Conservation (phyloP, 2,797 vertebrate species). For the Triplophysa yarkandensis region DNA sequence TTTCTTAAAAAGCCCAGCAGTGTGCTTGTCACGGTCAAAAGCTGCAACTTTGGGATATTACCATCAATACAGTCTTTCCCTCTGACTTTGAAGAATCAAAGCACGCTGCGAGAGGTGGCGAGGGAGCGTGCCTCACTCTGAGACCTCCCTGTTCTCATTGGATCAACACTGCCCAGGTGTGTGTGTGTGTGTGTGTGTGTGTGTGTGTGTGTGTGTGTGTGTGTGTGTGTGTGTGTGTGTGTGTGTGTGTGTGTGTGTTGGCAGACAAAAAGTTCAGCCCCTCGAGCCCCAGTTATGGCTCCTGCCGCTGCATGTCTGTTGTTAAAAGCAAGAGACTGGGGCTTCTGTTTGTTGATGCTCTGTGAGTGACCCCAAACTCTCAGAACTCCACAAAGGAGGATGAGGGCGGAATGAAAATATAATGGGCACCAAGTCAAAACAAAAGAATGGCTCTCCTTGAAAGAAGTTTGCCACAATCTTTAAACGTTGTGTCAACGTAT, state of each 20-base stretch:
- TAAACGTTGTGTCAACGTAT: conserved; percentile 7
- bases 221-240: conserved; percentile 25
- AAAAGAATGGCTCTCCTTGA: conserved; percentile 16
- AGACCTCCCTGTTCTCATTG: conserved; percentile 51
- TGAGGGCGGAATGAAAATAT: conserved; percentile 31
- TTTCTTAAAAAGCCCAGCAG: conserved; percentile 56
- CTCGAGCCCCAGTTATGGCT: conserved; percentile 34
- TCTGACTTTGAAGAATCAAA: conserved; percentile 71
- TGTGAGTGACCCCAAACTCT: conserved; percentile 25
- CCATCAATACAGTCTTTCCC: conserved; percentile 62
- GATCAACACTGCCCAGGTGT: conserved; percentile 40
- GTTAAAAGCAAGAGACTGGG: conserved; percentile 30
- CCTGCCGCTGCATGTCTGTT: conserved; percentile 23
- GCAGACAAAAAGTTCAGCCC: conserved; percentile 34
- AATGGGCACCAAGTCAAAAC: conserved; percentile 4
- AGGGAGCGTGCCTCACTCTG: conserved; percentile 30
- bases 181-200: conserved; percentile 38
- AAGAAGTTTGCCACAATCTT: conserved; percentile 19
- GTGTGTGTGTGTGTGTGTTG: conserved; percentile 37
- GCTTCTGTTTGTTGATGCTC: conserved; percentile 28
- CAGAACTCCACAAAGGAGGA: conserved; percentile 21
- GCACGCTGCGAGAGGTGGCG: conserved; percentile 50
- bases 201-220: conserved; percentile 48
- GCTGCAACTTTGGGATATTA: conserved; percentile 55
- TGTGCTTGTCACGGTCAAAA: conserved; percentile 37